These are phyloP conservation scores for Napeogenes sylphis DNA, from an alignment of 2,888 invertebrate genomes.

Conservation along the genomic window DNA sequence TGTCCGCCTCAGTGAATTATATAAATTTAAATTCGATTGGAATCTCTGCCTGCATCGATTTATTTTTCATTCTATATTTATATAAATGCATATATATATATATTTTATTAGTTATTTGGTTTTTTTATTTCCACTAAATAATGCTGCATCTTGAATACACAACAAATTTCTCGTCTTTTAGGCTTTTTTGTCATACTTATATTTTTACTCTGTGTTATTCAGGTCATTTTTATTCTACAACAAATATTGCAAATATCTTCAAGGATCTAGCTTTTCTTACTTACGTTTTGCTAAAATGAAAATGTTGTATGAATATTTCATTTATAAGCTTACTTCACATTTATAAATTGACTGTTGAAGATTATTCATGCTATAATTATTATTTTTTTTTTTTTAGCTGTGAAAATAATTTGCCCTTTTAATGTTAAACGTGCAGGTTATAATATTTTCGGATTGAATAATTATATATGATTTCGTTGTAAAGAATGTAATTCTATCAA, in stretches of 20 bases:
- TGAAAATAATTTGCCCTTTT: slow-evolving; percentile 5
- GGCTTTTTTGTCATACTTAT: neutral
- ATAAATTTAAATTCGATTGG: too few relatives aligned
- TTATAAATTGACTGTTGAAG: slow-evolving; percentile 11
- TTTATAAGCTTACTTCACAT: slow-evolving; percentile 20
- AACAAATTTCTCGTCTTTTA: neutral
- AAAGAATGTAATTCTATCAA: too few relatives aligned
- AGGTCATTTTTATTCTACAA: slow-evolving; percentile 30
- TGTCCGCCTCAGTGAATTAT: too few relatives aligned
- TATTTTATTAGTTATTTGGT: too few relatives aligned
- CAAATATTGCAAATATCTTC: slow-evolving; percentile 37
- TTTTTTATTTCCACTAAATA: too few relatives aligned
- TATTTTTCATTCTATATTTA: too few relatives aligned
- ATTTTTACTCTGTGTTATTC: slow-evolving; percentile 14
- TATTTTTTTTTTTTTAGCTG: slow-evolving; percentile 2
- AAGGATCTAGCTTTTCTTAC: slow-evolving; percentile 32
- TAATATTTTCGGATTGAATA: too few relatives aligned
- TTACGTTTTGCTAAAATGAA: slow-evolving; percentile 39
- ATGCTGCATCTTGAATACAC: too few relatives aligned
- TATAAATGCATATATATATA: too few relatives aligned
- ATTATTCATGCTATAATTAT: neutral
- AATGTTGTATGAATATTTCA: slow-evolving; percentile 35
- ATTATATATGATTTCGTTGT: too few relatives aligned
- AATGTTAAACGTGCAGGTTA: too few relatives aligned
- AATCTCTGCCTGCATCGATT: too few relatives aligned